A percentile compares a stretch with the other conserved stretches of the same genome.
Conservation (phyloP, 2,113 vertebrate species). For the Carettochelys insculpta region DNA sequence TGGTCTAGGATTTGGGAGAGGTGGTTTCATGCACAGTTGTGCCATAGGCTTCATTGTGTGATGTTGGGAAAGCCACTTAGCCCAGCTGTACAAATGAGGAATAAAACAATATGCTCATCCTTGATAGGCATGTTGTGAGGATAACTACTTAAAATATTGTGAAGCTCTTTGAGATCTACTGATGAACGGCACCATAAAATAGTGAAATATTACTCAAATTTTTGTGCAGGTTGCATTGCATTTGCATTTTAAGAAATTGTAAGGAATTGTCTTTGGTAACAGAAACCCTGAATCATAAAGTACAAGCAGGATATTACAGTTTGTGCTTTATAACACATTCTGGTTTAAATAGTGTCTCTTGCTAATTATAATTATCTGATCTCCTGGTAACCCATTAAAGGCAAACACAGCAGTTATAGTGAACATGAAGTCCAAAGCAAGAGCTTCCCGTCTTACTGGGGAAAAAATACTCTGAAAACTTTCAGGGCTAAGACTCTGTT, state of each 20-base stretch:
- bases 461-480: not conserved
- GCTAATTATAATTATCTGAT: not conserved
- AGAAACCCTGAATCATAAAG: not conserved
- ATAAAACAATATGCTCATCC: too few species aligned
- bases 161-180: too few species aligned
- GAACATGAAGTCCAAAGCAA: not conserved
- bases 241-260: not conserved
- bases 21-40: too few species aligned
- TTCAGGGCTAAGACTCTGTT: not conserved
- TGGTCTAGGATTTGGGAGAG: too few species aligned
- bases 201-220: too few species aligned
- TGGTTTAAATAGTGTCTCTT: not conserved
- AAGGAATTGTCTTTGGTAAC: not conserved
- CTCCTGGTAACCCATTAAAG: not conserved
- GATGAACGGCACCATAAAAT: too few species aligned
- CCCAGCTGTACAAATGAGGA: too few species aligned
- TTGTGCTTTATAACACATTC: not conserved
- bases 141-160: too few species aligned
- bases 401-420: not conserved
- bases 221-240: not conserved
- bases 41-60: too few species aligned
- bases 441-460: not conserved
- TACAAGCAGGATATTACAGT: not conserved
- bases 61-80: too few species aligned
- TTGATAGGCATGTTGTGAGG: too few species aligned